A percentile compares a stretch with the other conserved stretches of the same genome.
Conservation (phyloP, 2,797 vertebrate species). For the Scolopax bukidnonensis region DNA sequence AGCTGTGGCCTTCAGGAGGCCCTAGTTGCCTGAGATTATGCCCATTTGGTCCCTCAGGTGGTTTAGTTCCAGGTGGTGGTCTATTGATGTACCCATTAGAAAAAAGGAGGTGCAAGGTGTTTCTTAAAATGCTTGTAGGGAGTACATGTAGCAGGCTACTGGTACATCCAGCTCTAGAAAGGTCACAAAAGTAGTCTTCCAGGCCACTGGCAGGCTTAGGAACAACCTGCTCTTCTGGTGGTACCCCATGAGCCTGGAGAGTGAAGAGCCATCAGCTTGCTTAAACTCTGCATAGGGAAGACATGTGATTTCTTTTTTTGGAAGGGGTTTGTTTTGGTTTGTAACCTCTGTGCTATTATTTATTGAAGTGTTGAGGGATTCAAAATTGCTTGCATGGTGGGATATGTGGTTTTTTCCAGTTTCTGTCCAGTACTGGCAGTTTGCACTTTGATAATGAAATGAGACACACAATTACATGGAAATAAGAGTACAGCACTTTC, state of each 20-base stretch:
- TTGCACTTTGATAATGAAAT: not conserved
- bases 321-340: not conserved
- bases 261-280: not conserved
- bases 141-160: accelerated
- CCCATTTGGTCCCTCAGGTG: not conserved
- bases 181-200: not conserved
- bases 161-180: not conserved
- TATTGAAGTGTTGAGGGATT: not conserved
- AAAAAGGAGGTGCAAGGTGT: not conserved
- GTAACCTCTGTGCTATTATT: not conserved
- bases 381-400: not conserved
- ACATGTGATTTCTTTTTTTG: not conserved
- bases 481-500: not conserved
- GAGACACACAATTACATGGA: not conserved
- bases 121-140: not conserved
- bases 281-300: not conserved
- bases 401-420: not conserved
- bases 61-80: not conserved
- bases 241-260: not conserved
- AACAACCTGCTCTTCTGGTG: not conserved
- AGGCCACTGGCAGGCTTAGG: not conserved
- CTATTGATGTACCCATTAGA: not conserved
- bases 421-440: not conserved
- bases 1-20: not conserved
- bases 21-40: not conserved